A percentile compares a stretch with the other conserved stretches of the same genome.
phyloP scores from a whole-genome alignment of 2,113 vertebrate species.

The Collichthys lucidus region DNA sequence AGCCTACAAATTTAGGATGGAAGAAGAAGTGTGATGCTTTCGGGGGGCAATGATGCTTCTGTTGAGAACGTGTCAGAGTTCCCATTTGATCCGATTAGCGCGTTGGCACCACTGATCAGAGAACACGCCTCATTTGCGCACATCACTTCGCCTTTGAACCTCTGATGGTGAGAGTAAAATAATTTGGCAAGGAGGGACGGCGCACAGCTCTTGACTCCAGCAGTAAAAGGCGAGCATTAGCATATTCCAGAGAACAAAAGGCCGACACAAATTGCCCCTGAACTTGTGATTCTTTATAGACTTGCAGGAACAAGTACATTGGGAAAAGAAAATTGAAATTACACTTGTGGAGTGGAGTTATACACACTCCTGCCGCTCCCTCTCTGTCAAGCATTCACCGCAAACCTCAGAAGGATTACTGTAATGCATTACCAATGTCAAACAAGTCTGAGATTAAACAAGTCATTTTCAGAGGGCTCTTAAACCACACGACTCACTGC shows the following conservation, averaged over 20 bases:
- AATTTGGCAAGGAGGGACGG: constrained; percentile 47
- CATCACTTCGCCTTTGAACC: constrained; percentile 60
- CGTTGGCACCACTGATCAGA: constrained; percentile 63
- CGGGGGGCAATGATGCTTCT: constrained; percentile 32
- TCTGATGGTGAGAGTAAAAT: constrained; percentile 46
- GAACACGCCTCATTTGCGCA: constrained; percentile 55
- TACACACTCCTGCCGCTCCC: not conserved
- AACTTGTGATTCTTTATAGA: not conserved
- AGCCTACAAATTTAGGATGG: constrained; percentile 50
- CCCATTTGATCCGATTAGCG: constrained; percentile 64
- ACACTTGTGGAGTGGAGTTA: not conserved
- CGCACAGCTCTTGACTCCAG: not conserved
- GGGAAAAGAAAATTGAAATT: not conserved
- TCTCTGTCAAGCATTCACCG: constrained; percentile 13
- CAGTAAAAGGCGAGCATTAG: constrained; percentile 1
- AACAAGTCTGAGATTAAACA: constrained; percentile 47
- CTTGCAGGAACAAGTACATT: not conserved
- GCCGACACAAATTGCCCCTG: not conserved
- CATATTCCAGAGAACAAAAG: constrained; percentile 14
- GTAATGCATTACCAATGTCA: constrained; percentile 54
- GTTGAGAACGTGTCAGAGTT: constrained; percentile 45
- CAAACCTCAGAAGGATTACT: constrained; percentile 36
- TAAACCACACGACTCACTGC: constrained; percentile 3
- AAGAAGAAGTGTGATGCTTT: constrained; percentile 23
- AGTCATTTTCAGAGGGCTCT: constrained; percentile 16